Evolutionary conservation across 2,888 invertebrate genomes (phyloP).

Genomic region (Coremacera marginata): DNA sequence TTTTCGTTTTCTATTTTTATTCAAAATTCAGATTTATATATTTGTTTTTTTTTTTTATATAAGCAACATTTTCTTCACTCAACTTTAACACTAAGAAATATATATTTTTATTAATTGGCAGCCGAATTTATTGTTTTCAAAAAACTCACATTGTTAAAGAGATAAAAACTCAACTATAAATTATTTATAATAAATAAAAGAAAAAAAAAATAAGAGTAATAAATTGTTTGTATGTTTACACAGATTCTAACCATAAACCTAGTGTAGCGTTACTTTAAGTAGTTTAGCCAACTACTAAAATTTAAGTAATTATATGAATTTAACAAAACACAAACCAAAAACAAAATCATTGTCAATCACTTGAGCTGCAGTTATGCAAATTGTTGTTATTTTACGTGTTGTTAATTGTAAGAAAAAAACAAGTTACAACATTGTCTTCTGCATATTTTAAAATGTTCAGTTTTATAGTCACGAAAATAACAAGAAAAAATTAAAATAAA

Average conservation of each 20-base stretch:
- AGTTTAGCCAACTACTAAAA: slow-evolving; percentile 1
- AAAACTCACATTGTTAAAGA: slow-evolving; percentile 28
- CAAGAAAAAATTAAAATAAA: no score
- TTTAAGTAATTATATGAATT: slow-evolving; percentile 5
- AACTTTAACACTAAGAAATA: neutral
- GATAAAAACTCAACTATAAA: neutral
- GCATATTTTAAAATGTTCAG: no score
- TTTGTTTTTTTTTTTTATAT: no score
- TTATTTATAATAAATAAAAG: neutral
- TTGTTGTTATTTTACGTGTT: neutral
- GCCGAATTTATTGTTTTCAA: slow-evolving; percentile 26
- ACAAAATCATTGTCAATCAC: slow-evolving; percentile 13
- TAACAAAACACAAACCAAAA: slow-evolving; percentile 2
- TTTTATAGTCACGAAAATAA: no score
- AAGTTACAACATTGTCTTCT: no score
- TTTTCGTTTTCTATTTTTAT: neutral
- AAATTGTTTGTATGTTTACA: neutral
- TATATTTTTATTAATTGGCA: neutral
- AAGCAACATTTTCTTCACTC: neutral
- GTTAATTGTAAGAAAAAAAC: neutral
- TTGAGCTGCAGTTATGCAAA: slow-evolving; percentile 13
- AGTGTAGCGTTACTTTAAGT: neutral
- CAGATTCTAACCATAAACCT: neutral
- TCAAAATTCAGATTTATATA: neutral
- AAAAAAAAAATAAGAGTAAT: neutral